Conservation (phyloP, 2,797 vertebrate genomes). For the Megalops cyprinoides region DNA sequence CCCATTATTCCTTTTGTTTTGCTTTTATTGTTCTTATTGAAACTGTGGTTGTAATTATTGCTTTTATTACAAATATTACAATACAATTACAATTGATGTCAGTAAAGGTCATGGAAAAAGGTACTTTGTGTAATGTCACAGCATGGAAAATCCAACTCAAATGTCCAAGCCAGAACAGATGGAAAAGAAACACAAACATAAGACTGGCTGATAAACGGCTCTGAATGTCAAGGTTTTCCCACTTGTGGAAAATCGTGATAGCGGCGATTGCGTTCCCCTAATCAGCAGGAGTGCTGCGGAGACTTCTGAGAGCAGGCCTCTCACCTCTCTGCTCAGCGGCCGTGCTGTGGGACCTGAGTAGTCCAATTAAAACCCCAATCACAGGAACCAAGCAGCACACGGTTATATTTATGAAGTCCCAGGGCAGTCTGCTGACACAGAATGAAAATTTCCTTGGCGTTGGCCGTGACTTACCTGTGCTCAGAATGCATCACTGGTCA, state of each 20-base stretch:
- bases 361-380: neutral
- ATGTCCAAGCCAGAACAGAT: neutral
- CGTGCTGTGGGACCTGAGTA: neutral
- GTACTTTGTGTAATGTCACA: neutral
- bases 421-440: neutral
- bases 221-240: constrained; percentile 28
- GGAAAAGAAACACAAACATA: neutral
- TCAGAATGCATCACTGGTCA: neutral
- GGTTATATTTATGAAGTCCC: neutral
- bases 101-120: neutral
- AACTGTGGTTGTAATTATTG: no score
- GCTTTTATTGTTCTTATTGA: neutral
- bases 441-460: neutral
- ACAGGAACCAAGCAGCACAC: neutral
- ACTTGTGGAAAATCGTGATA: constrained; percentile 20
- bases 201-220: neutral
- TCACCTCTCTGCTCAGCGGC: neutral
- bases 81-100: neutral
- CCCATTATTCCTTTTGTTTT: neutral
- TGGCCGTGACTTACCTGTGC: neutral
- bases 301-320: neutral
- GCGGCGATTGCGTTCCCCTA: neutral
- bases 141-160: constrained; percentile 1
- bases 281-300: neutral
- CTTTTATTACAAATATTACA: neutral